A percentile compares a stretch with the other conserved stretches of the same genome.
These are phyloP conservation scores for Spodoptera littoralis DNA, from an alignment of 2,888 invertebrate species.

Conservation along the genomic window DNA sequence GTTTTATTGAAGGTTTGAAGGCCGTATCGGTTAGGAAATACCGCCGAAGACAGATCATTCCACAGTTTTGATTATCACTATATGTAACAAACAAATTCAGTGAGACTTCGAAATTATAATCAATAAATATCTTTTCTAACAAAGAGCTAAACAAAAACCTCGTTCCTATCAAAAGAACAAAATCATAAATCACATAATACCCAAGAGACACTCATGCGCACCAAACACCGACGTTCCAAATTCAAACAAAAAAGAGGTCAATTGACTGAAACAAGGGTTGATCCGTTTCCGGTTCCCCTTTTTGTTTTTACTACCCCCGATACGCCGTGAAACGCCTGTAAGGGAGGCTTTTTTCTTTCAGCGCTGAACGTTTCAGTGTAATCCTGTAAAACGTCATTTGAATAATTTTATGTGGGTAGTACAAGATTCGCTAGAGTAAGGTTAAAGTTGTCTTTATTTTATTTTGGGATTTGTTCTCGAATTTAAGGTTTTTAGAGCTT, in stretches of 20 bases:
- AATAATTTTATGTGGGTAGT: slow-evolving; percentile 15
- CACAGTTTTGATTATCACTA: no score
- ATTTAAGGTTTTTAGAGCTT: no score
- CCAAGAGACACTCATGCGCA: slow-evolving; percentile 4
- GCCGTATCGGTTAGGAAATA: no score
- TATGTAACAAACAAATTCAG: no score
- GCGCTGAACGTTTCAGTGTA: background rate
- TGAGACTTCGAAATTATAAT: no score
- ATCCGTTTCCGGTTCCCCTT: background rate
- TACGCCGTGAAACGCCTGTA: slow-evolving; percentile 26
- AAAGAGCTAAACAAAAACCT: no score
- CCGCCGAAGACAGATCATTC: no score
- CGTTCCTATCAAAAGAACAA: background rate
- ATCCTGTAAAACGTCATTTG: slow-evolving; percentile 7
- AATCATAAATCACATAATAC: background rate
- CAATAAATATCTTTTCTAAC: no score
- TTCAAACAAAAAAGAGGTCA: slow-evolving; percentile 20
- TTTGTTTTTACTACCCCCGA: slow-evolving; percentile 34
- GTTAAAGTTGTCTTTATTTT: background rate
- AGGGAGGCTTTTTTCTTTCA: slow-evolving; percentile 25
- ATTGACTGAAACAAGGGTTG: slow-evolving; percentile 2
- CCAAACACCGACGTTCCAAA: slow-evolving; percentile 6
- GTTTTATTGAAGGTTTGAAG: no score
- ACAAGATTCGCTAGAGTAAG: background rate
- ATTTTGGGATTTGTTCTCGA: background rate